These are phyloP conservation scores for Actinernus sp. DNA, from an alignment of 92 coral and sea anemone genomes.

Conservation along the genomic window DNA sequence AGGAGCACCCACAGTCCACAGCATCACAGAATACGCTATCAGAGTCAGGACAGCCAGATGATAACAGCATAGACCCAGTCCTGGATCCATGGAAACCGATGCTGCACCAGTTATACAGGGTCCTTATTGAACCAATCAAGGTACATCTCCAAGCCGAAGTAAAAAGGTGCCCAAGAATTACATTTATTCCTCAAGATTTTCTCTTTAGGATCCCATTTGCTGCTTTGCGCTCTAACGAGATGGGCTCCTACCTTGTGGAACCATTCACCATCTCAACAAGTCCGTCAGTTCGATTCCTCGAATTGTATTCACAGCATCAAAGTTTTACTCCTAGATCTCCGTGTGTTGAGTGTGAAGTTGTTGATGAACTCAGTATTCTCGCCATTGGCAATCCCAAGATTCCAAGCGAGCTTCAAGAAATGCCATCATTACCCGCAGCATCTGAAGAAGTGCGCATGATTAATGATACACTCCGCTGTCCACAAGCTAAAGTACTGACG, in stretches of 20 bases:
- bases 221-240: no score
- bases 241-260: no score
- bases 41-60: not conserved
- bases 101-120: constrained; percentile 32
- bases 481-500: constrained; percentile 29
- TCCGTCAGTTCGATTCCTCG: constrained; percentile 58
- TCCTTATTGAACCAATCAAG: constrained; percentile 54
- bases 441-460: constrained; percentile 57
- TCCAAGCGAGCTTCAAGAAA: constrained; percentile 39
- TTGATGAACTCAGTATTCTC: constrained; percentile 42
- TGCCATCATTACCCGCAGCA: constrained; percentile 56
- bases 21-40: no score
- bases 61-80: constrained; percentile 6
- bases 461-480: constrained; percentile 34
- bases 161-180: constrained; percentile 19
- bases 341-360: no score
- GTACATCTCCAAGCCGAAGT: constrained; percentile 13
- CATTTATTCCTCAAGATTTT: constrained; percentile 70
- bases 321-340: constrained; percentile 3
- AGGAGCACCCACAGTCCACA: not conserved
- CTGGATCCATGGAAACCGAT: constrained; percentile 45
- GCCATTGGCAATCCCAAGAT: constrained; percentile 73
- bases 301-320: constrained; percentile 9
- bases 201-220: no score
- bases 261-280: constrained; percentile 58